Evolutionary conservation across 2,888 invertebrate species (phyloP).

Genomic region (Siphonodentalium dalli): DNA sequence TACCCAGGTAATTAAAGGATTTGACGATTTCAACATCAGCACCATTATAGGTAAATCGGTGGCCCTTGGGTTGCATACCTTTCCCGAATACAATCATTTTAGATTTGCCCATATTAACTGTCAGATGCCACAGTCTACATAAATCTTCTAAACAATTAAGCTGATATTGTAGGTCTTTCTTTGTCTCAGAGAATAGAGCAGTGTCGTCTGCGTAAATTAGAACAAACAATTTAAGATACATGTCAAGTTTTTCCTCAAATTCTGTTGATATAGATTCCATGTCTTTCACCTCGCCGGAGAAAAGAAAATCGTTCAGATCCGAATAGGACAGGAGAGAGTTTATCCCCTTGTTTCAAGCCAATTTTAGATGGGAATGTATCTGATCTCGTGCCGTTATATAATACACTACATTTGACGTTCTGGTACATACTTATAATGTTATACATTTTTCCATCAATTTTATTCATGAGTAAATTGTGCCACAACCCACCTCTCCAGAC

Average conservation of each 20-base stretch:
- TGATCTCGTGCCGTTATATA: no score
- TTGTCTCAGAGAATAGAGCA: not conserved
- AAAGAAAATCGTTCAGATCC: no score
- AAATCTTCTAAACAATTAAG: not conserved
- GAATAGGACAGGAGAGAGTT: no score
- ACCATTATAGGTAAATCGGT: not conserved
- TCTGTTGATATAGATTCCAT: no score
- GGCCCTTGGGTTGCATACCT: not conserved
- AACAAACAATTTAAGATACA: not conserved
- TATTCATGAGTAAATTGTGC: no score
- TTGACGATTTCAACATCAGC: not conserved
- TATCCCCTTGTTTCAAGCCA: no score
- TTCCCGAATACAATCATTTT: conserved; percentile 13
- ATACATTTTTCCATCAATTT: no score
- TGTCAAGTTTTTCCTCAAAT: not conserved
- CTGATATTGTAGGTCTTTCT: not conserved
- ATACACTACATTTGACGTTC: no score
- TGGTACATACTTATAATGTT: no score
- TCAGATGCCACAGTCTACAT: conserved; percentile 3
- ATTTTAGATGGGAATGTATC: no score
- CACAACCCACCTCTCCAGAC: no score
- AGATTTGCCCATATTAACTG: conserved; percentile 5
- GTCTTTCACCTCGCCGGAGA: no score
- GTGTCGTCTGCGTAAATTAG: not conserved
- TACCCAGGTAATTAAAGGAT: not conserved